phyloP scores from a whole-genome alignment of 2,888 invertebrate genomes.

The Spodoptera littoralis region DNA sequence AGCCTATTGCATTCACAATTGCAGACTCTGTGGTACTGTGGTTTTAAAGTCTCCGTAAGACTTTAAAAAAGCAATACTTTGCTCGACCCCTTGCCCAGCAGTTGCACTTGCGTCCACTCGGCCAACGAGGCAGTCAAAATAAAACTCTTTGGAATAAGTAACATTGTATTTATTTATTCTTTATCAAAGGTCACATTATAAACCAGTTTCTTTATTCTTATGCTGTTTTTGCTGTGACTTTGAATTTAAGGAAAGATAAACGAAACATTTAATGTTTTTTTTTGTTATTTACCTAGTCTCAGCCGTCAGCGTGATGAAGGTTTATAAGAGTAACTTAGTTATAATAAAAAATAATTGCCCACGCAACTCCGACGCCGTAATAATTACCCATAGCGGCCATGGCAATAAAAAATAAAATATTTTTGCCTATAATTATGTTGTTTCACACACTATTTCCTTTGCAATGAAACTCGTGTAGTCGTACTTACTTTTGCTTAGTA shows the following conservation, averaged over 20 bases:
- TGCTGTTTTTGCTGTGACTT: neutral
- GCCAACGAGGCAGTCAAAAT: too few relatives aligned
- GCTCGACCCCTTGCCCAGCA: too few relatives aligned
- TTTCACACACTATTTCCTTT: slow-evolving; percentile 17
- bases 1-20: too few relatives aligned
- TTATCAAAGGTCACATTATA: too few relatives aligned
- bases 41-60: too few relatives aligned
- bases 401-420: slow-evolving; percentile 4
- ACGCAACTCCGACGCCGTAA: neutral
- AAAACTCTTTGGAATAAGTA: too few relatives aligned
- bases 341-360: slow-evolving; percentile 10
- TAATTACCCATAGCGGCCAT: neutral
- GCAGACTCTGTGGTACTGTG: too few relatives aligned
- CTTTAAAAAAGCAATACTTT: too few relatives aligned
- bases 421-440: slow-evolving; percentile 24
- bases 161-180: too few relatives aligned
- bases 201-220: too few relatives aligned
- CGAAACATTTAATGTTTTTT: neutral
- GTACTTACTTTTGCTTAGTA: neutral
- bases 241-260: neutral
- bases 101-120: too few relatives aligned
- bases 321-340: neutral
- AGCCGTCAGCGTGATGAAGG: too few relatives aligned
- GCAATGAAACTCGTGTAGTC: neutral
- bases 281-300: neutral